A percentile compares a stretch with the other conserved stretches of the same genome.
These are phyloP conservation scores for Cordilura impudica DNA, from an alignment of 2,888 invertebrate genomes.

Conservation along the genomic window DNA sequence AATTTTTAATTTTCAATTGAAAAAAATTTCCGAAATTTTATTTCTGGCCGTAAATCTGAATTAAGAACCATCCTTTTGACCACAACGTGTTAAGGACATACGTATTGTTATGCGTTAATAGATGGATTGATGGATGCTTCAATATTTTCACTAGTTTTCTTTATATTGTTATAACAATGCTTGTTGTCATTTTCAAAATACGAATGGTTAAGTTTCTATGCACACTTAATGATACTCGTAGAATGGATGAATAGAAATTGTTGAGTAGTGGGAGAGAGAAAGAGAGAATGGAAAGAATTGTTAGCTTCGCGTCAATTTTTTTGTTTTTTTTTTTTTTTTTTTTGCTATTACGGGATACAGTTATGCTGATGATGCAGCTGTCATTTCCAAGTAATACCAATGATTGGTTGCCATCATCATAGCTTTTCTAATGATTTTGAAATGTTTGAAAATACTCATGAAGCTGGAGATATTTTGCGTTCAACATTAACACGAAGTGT, in stretches of 20 bases:
- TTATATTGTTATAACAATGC: slow-evolving; percentile 56
- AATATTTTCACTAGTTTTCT: slow-evolving; percentile 49
- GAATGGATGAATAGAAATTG: slow-evolving; percentile 38
- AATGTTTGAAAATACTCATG: slow-evolving; percentile 20
- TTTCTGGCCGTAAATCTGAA: no score
- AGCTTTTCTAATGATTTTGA: slow-evolving; percentile 2
- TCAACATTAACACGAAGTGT: slow-evolving; percentile 50
- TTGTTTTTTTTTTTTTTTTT: no score
- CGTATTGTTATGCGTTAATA: not conserved
- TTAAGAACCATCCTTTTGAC: no score
- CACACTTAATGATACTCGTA: slow-evolving; percentile 4
- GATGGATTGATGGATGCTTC: slow-evolving; percentile 32
- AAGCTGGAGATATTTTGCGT: slow-evolving; percentile 16
- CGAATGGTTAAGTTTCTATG: slow-evolving; percentile 35
- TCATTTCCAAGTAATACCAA: slow-evolving; percentile 54
- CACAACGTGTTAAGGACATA: no score
- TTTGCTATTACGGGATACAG: no score
- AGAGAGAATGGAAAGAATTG: not conserved
- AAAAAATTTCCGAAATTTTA: no score
- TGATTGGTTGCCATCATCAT: slow-evolving; percentile 56
- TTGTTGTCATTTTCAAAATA: slow-evolving; percentile 51
- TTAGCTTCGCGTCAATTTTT: not conserved
- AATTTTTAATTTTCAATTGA: no score
- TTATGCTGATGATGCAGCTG: slow-evolving; percentile 61
- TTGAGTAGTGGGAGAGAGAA: not conserved